phyloP scores from a whole-genome alignment of 2,888 invertebrate genomes.

The Phyllotreta striolata region DNA sequence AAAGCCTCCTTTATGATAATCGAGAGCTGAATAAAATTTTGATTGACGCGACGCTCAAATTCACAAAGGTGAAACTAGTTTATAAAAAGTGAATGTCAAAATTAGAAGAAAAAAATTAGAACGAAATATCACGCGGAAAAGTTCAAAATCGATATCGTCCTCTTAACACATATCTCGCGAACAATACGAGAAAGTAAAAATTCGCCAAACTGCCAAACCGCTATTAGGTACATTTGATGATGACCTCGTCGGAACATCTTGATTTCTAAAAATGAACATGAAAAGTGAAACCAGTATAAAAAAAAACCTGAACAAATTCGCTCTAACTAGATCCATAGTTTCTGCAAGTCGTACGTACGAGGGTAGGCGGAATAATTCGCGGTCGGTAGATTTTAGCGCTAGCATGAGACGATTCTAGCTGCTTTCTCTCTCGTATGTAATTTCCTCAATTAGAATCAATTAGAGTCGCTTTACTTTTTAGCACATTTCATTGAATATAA shows the following conservation, averaged over 20 bases:
- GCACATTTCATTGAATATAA: too few relatives aligned
- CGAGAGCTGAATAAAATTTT: too few relatives aligned
- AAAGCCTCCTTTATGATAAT: too few relatives aligned
- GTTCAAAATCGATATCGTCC: slow-evolving; percentile 15
- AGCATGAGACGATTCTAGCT: too few relatives aligned
- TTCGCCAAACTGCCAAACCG: slow-evolving; percentile 26
- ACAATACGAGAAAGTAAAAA: slow-evolving; percentile 29
- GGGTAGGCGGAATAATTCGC: background rate
- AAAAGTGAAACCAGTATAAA: slow-evolving; percentile 27
- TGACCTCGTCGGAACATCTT: slow-evolving; percentile 24
- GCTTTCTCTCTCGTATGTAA: too few relatives aligned
- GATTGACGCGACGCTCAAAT: too few relatives aligned
- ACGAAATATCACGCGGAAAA: slow-evolving; percentile 18
- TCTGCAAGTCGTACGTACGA: slow-evolving; percentile 6
- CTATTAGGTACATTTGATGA: slow-evolving; percentile 26
- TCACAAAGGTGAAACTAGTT: background rate
- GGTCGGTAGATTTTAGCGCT: too few relatives aligned
- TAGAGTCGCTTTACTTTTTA: too few relatives aligned
- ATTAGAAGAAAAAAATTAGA: slow-evolving; percentile 20
- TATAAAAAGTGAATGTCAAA: slow-evolving; percentile 10
- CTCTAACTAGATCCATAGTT: slow-evolving; percentile 1
- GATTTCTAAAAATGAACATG: slow-evolving; percentile 27
- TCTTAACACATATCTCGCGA: slow-evolving; percentile 26
- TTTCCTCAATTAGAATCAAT: too few relatives aligned
- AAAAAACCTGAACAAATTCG: slow-evolving; percentile 18